Percentiles rank a stretch among this genome's conserved stretches.
These are phyloP conservation scores for Scytalopus superciliaris DNA, from an alignment of 2,113 vertebrate species.

Conservation along the genomic window DNA sequence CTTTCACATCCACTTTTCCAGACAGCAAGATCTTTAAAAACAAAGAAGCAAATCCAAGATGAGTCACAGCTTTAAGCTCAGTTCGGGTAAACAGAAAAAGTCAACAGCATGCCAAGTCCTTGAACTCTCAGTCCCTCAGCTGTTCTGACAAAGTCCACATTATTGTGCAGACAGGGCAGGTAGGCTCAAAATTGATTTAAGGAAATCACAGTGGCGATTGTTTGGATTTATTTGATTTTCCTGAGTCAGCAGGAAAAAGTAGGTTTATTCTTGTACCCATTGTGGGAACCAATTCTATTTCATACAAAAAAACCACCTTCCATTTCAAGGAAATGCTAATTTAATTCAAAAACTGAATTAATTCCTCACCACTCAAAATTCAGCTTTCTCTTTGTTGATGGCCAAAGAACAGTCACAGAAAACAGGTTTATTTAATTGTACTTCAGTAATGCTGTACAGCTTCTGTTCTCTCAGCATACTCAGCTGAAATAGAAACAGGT, in stretches of 20 bases:
- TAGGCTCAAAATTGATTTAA: neutral
- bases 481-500: slow-evolving; percentile 26
- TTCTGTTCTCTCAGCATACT: neutral
- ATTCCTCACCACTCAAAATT: neutral
- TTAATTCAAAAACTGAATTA: neutral
- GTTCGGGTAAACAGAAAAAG: neutral
- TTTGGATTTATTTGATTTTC: slow-evolving; percentile 1
- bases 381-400: neutral
- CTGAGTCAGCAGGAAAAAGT: neutral
- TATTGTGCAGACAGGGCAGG: neutral
- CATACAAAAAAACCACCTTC: neutral
- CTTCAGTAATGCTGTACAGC: neutral
- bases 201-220: neutral
- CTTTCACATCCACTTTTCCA: neutral
- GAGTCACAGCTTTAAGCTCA: neutral
- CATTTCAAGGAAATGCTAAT: neutral
- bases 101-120: neutral
- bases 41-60: neutral
- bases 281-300: neutral
- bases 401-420: neutral
- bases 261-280: neutral
- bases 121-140: neutral
- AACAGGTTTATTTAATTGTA: neutral
- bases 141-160: neutral
- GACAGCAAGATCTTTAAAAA: neutral